Conservation (phyloP, 2,888 invertebrate species). For the Polia nebulosa region DNA sequence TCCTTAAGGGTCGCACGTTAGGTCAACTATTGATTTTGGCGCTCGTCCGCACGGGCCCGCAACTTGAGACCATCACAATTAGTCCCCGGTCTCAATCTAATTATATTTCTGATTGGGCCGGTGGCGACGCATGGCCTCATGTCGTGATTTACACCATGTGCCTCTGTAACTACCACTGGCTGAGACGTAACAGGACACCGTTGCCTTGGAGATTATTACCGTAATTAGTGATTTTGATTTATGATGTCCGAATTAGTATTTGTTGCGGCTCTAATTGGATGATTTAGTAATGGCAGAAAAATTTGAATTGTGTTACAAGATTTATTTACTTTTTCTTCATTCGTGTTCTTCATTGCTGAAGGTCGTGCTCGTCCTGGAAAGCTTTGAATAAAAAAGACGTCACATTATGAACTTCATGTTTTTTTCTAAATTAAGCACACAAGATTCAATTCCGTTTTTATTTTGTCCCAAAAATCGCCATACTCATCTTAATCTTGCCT, state of each 20-base stretch:
- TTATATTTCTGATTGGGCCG: constrained; percentile 89
- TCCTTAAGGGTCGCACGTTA: constrained; percentile 76
- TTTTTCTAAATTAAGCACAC: background rate
- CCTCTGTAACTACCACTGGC: constrained; percentile 20
- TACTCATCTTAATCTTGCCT: background rate
- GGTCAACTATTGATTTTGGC: constrained; percentile 87
- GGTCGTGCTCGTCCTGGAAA: too few species aligned
- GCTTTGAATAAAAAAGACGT: background rate
- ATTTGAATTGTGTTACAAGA: constrained; percentile 10
- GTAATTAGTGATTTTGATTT: constrained; percentile 53
- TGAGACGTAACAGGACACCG: constrained; percentile 44
- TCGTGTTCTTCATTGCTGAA: too few species aligned
- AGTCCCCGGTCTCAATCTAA: constrained; percentile 87
- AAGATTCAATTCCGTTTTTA: background rate
- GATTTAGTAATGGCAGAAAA: constrained; percentile 38
- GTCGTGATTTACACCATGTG: constrained; percentile 68
- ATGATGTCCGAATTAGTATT: constrained; percentile 41
- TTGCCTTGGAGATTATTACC: constrained; percentile 40
- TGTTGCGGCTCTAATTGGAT: constrained; percentile 33
- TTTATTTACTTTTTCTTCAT: constrained; percentile 6
- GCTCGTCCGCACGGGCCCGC: constrained; percentile 77
- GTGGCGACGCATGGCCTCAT: constrained; percentile 70
- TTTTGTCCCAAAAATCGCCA: background rate
- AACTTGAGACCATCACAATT: constrained; percentile 90
- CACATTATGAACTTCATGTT: background rate